These are phyloP conservation scores for Momotus momota DNA, from an alignment of 2,797 vertebrate genomes.

Conservation along the genomic window DNA sequence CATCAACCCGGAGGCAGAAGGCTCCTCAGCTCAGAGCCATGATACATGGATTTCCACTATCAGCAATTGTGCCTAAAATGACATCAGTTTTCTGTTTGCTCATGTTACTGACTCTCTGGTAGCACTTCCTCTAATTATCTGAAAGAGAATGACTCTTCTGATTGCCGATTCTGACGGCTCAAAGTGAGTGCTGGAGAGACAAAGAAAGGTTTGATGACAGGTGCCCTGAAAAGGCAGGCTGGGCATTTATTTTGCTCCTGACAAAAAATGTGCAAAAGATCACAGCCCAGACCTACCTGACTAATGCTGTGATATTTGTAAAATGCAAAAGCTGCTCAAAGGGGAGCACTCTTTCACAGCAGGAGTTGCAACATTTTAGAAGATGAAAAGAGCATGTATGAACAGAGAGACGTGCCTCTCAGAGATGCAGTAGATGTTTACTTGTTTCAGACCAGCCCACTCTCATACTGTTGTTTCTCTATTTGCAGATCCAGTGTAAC, in stretches of 20 bases:
- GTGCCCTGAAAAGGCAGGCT: neutral
- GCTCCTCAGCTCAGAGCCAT: neutral
- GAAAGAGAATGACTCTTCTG: neutral
- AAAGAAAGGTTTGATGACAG: neutral
- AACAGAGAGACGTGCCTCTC: neutral
- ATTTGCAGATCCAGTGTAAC: neutral
- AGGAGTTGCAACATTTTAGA: neutral
- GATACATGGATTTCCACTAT: neutral
- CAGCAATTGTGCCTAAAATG: neutral
- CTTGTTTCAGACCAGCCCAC: neutral
- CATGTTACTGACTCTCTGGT: rapidly evolving
- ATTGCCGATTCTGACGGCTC: neutral
- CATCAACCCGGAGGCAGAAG: neutral
- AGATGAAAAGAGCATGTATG: rapidly evolving
- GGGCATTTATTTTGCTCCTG: neutral
- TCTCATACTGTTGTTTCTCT: rapidly evolving
- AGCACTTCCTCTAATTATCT: neutral
- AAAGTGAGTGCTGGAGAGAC: neutral
- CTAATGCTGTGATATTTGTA: neutral
- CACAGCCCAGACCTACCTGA: neutral
- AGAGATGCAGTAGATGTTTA: neutral
- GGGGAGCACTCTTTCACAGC: neutral
- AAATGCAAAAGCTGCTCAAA: neutral
- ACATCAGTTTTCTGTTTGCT: neutral
- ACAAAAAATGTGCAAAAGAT: neutral